Evolutionary conservation across 1,140 invertebrate species (phyloP).

Genomic region (Pseudomyrmex pallidus): DNA sequence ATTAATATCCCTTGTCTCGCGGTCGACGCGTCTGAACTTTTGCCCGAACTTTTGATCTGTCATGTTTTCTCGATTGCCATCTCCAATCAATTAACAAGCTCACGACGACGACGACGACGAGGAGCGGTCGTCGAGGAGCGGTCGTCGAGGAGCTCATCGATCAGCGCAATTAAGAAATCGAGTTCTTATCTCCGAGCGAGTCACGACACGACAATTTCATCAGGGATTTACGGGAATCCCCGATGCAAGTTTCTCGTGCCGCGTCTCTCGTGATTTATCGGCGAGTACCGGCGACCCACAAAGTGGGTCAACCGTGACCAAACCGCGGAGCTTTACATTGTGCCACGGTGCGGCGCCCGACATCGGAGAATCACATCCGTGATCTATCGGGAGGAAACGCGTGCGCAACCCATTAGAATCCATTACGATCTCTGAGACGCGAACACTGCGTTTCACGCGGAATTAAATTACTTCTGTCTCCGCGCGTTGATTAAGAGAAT

Average conservation of each 20-base stretch:
- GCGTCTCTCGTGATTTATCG: conserved; percentile 65
- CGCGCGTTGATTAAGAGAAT: conserved; percentile 17
- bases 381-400: conserved; percentile 28
- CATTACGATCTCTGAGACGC: conserved; percentile 37
- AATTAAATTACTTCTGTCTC: conserved; percentile 10
- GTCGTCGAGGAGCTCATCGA: conserved; percentile 29
- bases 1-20: no score
- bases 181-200: conserved; percentile 64
- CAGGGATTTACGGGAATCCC: conserved; percentile 72
- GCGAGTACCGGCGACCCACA: conserved; percentile 31
- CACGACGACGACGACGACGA: conserved; percentile 7
- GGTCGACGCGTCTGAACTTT: no score
- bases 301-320: conserved; percentile 72
- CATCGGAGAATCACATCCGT: conserved; percentile 35
- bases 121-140: no score
- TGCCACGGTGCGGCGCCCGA: conserved; percentile 33
- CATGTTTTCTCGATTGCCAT: no score
- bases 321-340: conserved; percentile 52
- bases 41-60: no score
- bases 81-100: conserved; percentile 58
- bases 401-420: conserved; percentile 29
- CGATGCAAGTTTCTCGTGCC: neutral
- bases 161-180: conserved; percentile 60
- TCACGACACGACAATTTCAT: conserved; percentile 69
- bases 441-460: conserved; percentile 9